Evolutionary conservation across 2,113 vertebrate species (phyloP).

Genomic region (Calidris pugnax): DNA sequence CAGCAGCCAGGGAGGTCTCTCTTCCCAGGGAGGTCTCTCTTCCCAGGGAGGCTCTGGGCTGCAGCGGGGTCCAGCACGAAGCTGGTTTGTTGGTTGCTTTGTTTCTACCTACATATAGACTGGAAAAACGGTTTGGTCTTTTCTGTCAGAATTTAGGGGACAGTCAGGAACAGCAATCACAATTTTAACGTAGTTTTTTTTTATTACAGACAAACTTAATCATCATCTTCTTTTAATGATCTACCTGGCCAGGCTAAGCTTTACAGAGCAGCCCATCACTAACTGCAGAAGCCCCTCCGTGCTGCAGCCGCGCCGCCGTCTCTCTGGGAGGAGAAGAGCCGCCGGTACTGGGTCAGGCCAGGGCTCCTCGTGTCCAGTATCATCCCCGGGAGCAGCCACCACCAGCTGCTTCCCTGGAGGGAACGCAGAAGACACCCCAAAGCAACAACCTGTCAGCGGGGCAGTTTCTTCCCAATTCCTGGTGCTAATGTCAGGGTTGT

Average conservation of each 20-base stretch:
- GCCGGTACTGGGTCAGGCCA: background rate
- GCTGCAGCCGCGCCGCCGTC: accelerated
- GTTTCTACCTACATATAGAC: background rate
- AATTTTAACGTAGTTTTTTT: background rate
- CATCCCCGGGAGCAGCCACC: background rate
- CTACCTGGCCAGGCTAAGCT: background rate
- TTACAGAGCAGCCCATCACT: background rate
- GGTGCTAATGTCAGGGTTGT: background rate
- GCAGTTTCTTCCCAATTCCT: background rate
- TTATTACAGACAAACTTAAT: background rate
- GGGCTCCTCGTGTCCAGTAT: background rate
- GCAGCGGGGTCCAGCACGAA: too few species aligned
- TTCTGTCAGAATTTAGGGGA: background rate
- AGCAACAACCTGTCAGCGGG: background rate
- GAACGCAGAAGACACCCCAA: background rate
- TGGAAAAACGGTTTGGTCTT: background rate
- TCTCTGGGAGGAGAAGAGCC: background rate
- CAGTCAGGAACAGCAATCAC: background rate
- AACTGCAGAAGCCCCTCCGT: background rate
- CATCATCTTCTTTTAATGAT: background rate
- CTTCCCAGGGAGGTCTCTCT: background rate
- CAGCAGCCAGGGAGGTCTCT: background rate
- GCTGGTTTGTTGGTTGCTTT: background rate
- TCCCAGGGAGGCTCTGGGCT: background rate
- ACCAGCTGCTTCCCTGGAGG: background rate